Evolutionary conservation across 2,797 vertebrate species (phyloP).

Genomic region (Nasua narica): DNA sequence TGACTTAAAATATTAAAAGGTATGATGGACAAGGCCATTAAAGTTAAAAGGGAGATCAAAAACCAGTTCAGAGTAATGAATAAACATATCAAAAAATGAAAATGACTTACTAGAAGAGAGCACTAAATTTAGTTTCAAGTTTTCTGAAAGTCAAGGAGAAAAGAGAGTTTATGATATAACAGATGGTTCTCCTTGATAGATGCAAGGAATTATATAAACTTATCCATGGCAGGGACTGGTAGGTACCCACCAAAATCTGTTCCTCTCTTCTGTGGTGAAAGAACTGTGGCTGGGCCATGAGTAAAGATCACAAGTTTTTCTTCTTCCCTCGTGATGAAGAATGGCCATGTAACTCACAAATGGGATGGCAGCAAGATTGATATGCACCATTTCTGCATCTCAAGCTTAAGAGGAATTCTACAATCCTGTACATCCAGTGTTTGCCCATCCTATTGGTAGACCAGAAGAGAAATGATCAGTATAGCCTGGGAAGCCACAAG

Average conservation of each 20-base stretch:
- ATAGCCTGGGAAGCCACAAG: neutral
- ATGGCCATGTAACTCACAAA: neutral
- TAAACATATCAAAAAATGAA: constrained; percentile 47
- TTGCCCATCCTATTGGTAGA: neutral
- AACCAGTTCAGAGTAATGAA: constrained; percentile 1
- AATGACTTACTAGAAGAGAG: neutral
- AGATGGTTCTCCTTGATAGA: neutral
- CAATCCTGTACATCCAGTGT: neutral
- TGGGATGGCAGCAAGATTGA: neutral
- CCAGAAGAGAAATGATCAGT: neutral
- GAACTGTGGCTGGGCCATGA: neutral
- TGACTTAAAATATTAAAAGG: constrained; percentile 51
- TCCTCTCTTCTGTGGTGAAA: neutral
- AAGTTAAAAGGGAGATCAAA: constrained; percentile 40
- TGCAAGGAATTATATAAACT: neutral
- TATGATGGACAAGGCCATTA: constrained; percentile 29
- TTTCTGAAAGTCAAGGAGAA: neutral
- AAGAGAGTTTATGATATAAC: neutral
- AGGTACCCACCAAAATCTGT: neutral
- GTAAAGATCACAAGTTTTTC: neutral
- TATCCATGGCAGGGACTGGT: neutral
- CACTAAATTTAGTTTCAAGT: constrained; percentile 43
- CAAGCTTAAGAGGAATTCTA: neutral
- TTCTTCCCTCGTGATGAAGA: neutral
- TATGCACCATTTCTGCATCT: neutral